Conservation (phyloP, 2,888 invertebrate genomes). For the Ophioninae sp. region DNA sequence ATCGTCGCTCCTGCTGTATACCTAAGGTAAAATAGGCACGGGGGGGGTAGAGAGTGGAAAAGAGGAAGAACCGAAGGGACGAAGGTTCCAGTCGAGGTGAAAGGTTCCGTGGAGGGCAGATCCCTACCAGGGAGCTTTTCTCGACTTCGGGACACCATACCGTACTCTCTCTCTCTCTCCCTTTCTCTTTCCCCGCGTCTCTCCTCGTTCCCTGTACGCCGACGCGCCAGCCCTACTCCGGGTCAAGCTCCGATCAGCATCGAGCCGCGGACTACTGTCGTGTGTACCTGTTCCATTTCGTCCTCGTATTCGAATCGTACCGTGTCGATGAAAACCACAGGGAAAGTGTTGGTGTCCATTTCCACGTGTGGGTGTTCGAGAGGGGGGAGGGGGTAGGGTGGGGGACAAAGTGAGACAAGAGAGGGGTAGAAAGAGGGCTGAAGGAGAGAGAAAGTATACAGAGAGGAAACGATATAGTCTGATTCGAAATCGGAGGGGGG, state of each 20-base stretch:
- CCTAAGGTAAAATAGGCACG: neutral
- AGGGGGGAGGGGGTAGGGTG: neutral
- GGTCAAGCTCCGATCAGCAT: conserved; percentile 72
- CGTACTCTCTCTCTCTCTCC: conserved; percentile 1
- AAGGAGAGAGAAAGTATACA: no score
- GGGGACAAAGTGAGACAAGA: no score
- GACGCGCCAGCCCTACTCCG: conserved; percentile 52
- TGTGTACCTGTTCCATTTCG: conserved; percentile 62
- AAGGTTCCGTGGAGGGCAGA: conserved; percentile 12
- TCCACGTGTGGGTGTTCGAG: neutral
- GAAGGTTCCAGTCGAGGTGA: conserved; percentile 1
- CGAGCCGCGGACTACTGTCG: conserved; percentile 68
- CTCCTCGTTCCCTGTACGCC: conserved; percentile 21
- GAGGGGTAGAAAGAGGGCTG: no score
- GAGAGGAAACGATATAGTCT: no score
- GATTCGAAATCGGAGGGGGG: no score
- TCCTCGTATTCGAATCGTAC: conserved; percentile 63
- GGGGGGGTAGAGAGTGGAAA: neutral
- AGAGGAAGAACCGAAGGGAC: neutral
- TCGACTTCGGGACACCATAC: conserved; percentile 36
- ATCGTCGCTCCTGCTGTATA: neutral
- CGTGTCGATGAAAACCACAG: neutral
- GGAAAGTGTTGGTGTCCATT: neutral
- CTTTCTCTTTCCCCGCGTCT: neutral
- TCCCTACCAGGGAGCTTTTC: conserved; percentile 28